Base-by-base conservation (phyloP, 2,113 vertebrate species). In the Rhynchopsitta pachyrhyncha region DNA sequence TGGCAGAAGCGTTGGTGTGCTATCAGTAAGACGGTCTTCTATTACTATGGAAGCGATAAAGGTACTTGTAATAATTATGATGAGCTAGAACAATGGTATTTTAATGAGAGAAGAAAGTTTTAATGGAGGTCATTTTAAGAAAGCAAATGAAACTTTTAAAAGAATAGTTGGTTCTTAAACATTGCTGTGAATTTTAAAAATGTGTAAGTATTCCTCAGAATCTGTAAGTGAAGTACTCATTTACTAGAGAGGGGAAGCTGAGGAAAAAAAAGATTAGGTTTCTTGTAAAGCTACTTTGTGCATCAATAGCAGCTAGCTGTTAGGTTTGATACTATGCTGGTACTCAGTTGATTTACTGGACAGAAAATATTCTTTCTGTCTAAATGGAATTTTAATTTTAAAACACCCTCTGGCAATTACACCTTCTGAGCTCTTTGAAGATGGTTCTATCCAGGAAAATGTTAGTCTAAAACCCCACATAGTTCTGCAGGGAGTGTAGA, bases 1-100 rank as follows among this genome's bases (percentile, higher is more conserved):
- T 99, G 99, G 99, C 99, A 99, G 95, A 99, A 99, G 88, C 98
- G 99, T 84, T 99, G 99, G 99, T 99, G 99, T 86, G 99, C 98
- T 69, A 97, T 99, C 35, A 99, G 98, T 96, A 98, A 97, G 96
- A 97, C 98, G 0, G 97, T 97, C 14, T 99, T 99, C 98, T 99
- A 99, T 94, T 99, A 99, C 90, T 99, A 99, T 27, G 99, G 99
- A 91, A 99, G 98, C 7, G 99, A 99, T 80, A 99, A 99, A 99
- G 99, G 99, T 99, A 98, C 86, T 86, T 84, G 24, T 3, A 74
- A 52, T 42, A 37, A 81, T 71, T 76, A n/a, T 42, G 37, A 10
- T 81, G 68, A 67, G 87, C 76, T 49, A 27, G 64, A 55, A 60
- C 52, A 70, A 29, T 13, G 8, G 27, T 81, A 17, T 64, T 92